Percentiles rank a stretch among this genome's conserved stretches.
These are phyloP conservation scores for Leuciscus idus DNA, from an alignment of 2,113 vertebrate species.

Conservation along the genomic window DNA sequence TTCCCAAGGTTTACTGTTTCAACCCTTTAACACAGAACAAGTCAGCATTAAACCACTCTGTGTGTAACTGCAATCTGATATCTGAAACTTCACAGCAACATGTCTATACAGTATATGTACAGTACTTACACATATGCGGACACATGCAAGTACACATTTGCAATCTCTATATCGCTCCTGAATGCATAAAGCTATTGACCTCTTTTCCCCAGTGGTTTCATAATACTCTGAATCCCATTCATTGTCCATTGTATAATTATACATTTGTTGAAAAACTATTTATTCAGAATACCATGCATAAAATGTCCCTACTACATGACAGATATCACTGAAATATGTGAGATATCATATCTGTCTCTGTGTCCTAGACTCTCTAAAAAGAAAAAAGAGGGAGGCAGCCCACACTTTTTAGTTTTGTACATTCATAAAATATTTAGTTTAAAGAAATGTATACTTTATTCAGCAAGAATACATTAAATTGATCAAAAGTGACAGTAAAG, in stretches of 20 bases:
- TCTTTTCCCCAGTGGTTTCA: neutral
- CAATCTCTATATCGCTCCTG: neutral
- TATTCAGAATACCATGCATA: neutral
- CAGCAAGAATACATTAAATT: neutral
- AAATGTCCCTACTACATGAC: neutral
- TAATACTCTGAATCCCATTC: slow-evolving; percentile 26
- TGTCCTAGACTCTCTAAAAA: no score
- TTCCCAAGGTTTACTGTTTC: slow-evolving; percentile 46
- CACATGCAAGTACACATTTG: neutral
- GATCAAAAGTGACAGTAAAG: neutral
- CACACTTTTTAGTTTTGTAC: neutral
- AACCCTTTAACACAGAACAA: slow-evolving; percentile 31
- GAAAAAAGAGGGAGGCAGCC: no score
- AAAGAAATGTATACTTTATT: neutral
- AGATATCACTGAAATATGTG: neutral
- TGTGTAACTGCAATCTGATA: slow-evolving; percentile 9
- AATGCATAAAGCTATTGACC: neutral
- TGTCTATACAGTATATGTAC: neutral
- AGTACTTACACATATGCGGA: neutral
- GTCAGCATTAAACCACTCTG: neutral
- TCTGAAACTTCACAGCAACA: neutral
- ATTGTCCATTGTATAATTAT: slow-evolving; percentile 43
- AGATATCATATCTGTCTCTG: no score
- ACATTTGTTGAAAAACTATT: neutral
- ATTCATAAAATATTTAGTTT: neutral